phyloP scores from a whole-genome alignment of 2,113 vertebrate genomes.

The Laticauda laticaudata region DNA sequence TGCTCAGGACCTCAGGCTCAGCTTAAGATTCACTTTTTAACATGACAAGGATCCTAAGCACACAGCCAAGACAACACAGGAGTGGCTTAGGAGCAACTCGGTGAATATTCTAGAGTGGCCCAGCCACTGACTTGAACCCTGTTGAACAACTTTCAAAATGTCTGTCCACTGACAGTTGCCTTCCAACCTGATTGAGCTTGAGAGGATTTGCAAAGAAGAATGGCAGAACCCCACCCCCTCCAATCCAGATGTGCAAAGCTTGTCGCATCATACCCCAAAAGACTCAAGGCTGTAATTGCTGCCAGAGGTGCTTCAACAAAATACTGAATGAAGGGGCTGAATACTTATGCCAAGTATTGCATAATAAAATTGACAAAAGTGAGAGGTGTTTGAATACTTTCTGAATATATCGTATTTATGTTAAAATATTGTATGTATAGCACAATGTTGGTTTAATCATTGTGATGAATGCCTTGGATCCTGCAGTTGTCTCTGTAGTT shows the following conservation, averaged over 20 bases:
- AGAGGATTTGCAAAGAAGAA: too few species aligned
- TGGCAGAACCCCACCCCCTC: too few species aligned
- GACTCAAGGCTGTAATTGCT: background rate
- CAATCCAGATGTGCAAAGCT: background rate
- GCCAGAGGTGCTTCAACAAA: background rate
- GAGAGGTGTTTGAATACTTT: background rate
- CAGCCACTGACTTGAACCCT: too few species aligned
- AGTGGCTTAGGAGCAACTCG: too few species aligned
- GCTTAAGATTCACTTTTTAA: background rate
- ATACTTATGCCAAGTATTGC: too few species aligned
- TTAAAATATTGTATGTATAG: background rate
- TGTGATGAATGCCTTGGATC: background rate
- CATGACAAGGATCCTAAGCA: background rate
- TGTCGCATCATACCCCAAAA: background rate
- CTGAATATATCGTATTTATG: background rate
- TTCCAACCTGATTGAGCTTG: too few species aligned
- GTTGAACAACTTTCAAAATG: too few species aligned
- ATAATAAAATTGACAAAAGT: background rate
- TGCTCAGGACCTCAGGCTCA: background rate
- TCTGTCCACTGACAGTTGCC: too few species aligned
- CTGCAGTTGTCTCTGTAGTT: background rate
- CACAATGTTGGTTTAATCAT: background rate
- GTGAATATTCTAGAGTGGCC: too few species aligned
- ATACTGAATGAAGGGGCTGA: background rate
- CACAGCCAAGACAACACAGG: background rate